Base-by-base conservation (phyloP, 1,140 invertebrate genomes). In the Stratiolaelaps scimitus region DNA sequence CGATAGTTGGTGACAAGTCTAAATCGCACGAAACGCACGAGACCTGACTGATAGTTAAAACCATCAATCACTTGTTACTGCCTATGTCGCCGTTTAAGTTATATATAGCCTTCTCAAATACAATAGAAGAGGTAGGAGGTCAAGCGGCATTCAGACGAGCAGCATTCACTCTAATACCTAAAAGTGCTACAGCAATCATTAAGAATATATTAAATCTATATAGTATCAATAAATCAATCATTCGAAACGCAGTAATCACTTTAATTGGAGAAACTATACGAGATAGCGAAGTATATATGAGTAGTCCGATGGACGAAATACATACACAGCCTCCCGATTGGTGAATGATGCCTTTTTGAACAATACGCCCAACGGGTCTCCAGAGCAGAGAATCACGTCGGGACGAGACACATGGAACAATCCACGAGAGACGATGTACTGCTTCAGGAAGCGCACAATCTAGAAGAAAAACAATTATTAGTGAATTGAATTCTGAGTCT, bases 291-390 rank as follows among this genome's bases (percentile, higher is more conserved):
- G 5, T 10, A 40, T 40, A 40, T 40, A 40, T n/a, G n/a, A n/a
- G n/a, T n/a, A 40, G 34, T 10, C 34, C 4, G 13, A 26, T 60
- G 17, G 23, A 2, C 15, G 17, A 60, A n/a, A 34, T 29, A 60
- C 53, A 29, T 60, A 60, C 53, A 60, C 53, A 60, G 53, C 53
- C 20, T 60, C 53, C 2, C 53, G 53, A 60, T 60, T 60, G 13
- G 53, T 60, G 10, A 60, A 60, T 15, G 53, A 60, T 15, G 34
- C 26, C 34, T 23, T n/a, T 34, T 60, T 60, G 53, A 60, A 60
- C 23, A 60, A 60, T 26, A 15, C 34, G 15, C 53, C 53, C 15
- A 60, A 23, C 15, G 13, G 53, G 26, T 60, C 53, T 5, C 53
- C 53, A 23, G 53, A 15, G 20, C 53, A 60, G 15, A 29, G n/a